Percentiles rank a stretch among this genome's conserved stretches.
These are phyloP conservation scores for Thereva unica DNA, from an alignment of 2,888 invertebrate species.

Conservation along the genomic window DNA sequence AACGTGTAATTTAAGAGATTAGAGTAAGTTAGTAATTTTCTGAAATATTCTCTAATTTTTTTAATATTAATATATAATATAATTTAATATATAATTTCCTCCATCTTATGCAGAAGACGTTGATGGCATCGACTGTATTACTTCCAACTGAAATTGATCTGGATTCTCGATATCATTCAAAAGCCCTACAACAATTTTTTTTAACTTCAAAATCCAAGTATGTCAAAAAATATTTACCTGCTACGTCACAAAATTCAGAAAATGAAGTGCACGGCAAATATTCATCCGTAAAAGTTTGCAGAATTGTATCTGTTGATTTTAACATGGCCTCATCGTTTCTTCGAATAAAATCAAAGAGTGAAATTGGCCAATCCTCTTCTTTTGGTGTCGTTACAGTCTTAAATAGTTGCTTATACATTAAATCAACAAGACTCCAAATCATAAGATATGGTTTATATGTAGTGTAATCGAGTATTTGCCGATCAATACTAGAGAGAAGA, in stretches of 20 bases:
- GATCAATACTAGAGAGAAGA: slow-evolving; percentile 58
- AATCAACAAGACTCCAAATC: slow-evolving; percentile 83
- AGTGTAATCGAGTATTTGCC: slow-evolving; percentile 69
- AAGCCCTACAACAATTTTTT: slow-evolving; percentile 48
- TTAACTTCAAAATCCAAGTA: background rate
- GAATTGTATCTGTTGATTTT: slow-evolving; percentile 83
- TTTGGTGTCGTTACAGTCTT: slow-evolving; percentile 77
- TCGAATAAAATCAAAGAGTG: slow-evolving; percentile 89
- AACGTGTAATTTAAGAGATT: too few relatives aligned
- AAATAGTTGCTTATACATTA: slow-evolving; percentile 82
- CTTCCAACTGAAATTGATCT: slow-evolving; percentile 53
- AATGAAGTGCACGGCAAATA: slow-evolving; percentile 87
- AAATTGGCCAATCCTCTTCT: slow-evolving; percentile 86
- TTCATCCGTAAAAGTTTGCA: slow-evolving; percentile 83
- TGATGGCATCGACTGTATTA: slow-evolving; percentile 52
- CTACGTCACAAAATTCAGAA: slow-evolving; percentile 90
- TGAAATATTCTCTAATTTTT: too few relatives aligned
- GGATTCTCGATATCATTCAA: slow-evolving; percentile 55
- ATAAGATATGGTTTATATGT: slow-evolving; percentile 86
- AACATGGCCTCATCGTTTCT: slow-evolving; percentile 90
- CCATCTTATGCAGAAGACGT: slow-evolving; percentile 42
- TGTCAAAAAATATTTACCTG: slow-evolving; percentile 60
- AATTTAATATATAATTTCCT: too few relatives aligned
- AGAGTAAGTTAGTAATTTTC: too few relatives aligned
- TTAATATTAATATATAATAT: too few relatives aligned